Evolutionary conservation across 2,113 vertebrate species (phyloP).

Genomic region (Cariama cristata): DNA sequence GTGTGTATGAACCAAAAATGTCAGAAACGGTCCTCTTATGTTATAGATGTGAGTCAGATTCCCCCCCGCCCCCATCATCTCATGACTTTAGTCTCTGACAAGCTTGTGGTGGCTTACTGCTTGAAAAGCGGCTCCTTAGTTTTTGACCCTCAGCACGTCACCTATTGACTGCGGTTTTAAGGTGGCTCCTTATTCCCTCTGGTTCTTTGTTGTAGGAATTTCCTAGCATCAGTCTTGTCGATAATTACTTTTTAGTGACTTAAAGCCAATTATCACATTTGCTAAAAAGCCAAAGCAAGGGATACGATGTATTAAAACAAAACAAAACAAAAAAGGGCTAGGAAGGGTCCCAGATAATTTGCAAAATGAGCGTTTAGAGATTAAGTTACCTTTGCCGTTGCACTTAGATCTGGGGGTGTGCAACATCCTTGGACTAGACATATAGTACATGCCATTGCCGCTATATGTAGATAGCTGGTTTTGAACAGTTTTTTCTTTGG

Average conservation of each 20-base stretch:
- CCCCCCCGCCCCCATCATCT: not conserved
- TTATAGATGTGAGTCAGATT: not conserved
- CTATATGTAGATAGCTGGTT: not conserved
- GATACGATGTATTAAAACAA: not conserved
- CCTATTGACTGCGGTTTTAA: not conserved
- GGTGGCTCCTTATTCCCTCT: not conserved
- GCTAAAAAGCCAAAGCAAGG: not conserved
- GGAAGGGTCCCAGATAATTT: not conserved
- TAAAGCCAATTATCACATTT: not conserved
- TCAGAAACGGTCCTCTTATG: not conserved
- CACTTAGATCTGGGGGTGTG: not conserved
- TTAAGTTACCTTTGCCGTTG: not conserved
- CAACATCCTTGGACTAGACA: not conserved
- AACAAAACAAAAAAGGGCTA: not conserved
- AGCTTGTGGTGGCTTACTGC: fast-evolving
- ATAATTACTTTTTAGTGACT: not conserved
- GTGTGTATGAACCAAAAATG: not conserved
- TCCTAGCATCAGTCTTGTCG: not conserved
- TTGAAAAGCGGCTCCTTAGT: not conserved
- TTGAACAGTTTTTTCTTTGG: not conserved
- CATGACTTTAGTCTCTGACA: not conserved
- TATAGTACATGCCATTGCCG: not conserved
- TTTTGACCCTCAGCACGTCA: not conserved
- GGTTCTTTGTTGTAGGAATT: not conserved
- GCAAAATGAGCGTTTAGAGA: too few species aligned